These are phyloP conservation scores for Gila orcuttii DNA, from an alignment of 2,113 vertebrate genomes.

Conservation along the genomic window DNA sequence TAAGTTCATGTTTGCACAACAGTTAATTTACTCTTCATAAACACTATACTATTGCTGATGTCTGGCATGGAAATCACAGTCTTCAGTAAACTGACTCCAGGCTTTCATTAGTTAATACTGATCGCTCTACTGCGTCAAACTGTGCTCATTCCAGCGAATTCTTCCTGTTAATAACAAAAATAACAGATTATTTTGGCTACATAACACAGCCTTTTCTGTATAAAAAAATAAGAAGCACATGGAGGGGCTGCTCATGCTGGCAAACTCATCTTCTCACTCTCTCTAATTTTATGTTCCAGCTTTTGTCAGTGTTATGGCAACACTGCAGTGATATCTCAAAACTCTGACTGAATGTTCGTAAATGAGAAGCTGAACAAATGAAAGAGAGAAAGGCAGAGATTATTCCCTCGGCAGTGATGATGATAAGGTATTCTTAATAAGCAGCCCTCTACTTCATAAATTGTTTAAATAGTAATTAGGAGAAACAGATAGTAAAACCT, in stretches of 20 bases:
- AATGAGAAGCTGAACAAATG: constrained; percentile 2
- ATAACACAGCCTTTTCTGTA: background rate
- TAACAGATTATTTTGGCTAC: background rate
- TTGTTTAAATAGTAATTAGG: background rate
- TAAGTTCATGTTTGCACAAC: background rate
- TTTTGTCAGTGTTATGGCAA: background rate
- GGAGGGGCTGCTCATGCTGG: constrained; percentile 1
- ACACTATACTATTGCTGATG: background rate
- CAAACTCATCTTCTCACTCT: constrained; percentile 20
- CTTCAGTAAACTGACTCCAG: background rate
- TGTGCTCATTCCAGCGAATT: background rate
- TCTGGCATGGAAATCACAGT: background rate
- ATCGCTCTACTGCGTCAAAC: background rate
- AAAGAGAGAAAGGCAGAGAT: background rate
- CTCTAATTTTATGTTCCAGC: constrained; percentile 22
- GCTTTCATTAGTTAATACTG: background rate
- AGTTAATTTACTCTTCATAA: background rate
- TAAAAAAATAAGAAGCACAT: background rate
- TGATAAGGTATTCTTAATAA: background rate
- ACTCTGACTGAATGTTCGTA: background rate
- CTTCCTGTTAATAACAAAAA: background rate
- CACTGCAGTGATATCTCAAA: background rate
- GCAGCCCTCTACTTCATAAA: background rate
- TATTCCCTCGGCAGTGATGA: background rate
- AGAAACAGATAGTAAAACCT: background rate